Evolutionary conservation across 2,797 vertebrate species (phyloP), one percentile per base, ranked within the genome.

Genomic region (Epinephelus coioides): DNA sequence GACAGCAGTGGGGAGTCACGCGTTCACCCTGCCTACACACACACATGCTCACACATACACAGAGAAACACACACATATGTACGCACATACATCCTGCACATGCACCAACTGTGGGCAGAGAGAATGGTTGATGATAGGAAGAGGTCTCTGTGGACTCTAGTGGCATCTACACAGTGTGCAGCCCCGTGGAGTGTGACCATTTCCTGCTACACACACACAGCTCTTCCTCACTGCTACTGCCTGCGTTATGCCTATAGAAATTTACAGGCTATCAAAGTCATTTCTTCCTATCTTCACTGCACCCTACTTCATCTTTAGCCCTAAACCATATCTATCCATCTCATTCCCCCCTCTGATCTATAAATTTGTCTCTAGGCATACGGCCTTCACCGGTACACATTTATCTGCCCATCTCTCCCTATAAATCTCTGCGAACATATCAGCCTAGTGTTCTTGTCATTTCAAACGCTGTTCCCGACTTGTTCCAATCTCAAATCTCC

Each of bases 1-100:
- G 88, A 77, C 88, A 88, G 61, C 90, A 91, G 90, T 75, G 78
- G 89, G 89, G 78, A 81, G 87, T 59, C 46, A 80, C 59, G 78
- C 66, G 79, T 85, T 81, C 81, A 87, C 77, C 60, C 83, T 14
- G 71, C 68, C 78, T 64, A 72, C 82, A 83, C 73, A 59, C 70
- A 74, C 43, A 72, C 70, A 40, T n/a, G 30, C 50, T 62, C 69
- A 77, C 65, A 53, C 68, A 71, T 62, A 55, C 51, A 63, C 38
- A 66, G 43, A 70, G 17, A 67, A 43, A 34, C 49, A 66, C 75
- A 85, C 60, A 85, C 60, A 61, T 61, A 79, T 75, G 61, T 19
- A 78, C 53, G 18, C 60, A 56, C 63, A 79, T 44, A 57, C 43
- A 61, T 67, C 68, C 75, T 78, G n/a, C 71, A 82, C 82, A 72